A percentile compares a stretch with the other conserved stretches of the same genome.
These are phyloP conservation scores for Notoglanidium macrostoma DNA, from an alignment of 2,797 vertebrate genomes.

Conservation along the genomic window DNA sequence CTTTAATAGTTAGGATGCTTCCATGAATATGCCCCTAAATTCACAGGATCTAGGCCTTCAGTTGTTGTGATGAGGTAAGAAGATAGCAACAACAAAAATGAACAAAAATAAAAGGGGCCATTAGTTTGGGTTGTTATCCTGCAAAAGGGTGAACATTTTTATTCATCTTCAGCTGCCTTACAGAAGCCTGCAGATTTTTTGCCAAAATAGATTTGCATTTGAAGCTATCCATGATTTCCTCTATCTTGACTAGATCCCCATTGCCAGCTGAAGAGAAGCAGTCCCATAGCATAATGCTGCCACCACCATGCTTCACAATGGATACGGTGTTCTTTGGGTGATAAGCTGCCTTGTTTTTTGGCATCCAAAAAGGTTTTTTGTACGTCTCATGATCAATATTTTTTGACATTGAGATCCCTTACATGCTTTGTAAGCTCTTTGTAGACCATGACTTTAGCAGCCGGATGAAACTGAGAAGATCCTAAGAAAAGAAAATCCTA, in stretches of 20 bases:
- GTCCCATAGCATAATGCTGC: not conserved
- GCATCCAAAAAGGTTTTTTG: not conserved
- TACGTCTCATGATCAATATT: not conserved
- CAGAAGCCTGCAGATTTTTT: not conserved
- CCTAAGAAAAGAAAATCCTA: not conserved
- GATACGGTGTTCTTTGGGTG: not conserved
- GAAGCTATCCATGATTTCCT: not conserved
- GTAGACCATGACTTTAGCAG: no score
- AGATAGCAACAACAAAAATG: not conserved
- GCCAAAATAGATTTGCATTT: not conserved
- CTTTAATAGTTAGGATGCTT: slow-evolving; percentile 3
- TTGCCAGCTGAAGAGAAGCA: not conserved
- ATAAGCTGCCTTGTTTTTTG: not conserved
- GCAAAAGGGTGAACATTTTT: not conserved
- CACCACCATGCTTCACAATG: not conserved
- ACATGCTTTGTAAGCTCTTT: not conserved
- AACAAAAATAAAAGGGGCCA: not conserved
- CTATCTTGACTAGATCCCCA: not conserved
- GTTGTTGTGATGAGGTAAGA: not conserved
- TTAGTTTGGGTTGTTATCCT: not conserved
- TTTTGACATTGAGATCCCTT: not conserved
- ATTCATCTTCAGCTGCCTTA: not conserved
- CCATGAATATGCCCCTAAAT: slow-evolving; percentile 1
- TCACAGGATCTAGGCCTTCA: not conserved
- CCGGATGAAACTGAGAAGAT: no score